A percentile compares a stretch with the other conserved stretches of the same genome.
These are phyloP conservation scores for Takifugu flavidus DNA, from an alignment of 2,113 vertebrate genomes.

Conservation along the genomic window DNA sequence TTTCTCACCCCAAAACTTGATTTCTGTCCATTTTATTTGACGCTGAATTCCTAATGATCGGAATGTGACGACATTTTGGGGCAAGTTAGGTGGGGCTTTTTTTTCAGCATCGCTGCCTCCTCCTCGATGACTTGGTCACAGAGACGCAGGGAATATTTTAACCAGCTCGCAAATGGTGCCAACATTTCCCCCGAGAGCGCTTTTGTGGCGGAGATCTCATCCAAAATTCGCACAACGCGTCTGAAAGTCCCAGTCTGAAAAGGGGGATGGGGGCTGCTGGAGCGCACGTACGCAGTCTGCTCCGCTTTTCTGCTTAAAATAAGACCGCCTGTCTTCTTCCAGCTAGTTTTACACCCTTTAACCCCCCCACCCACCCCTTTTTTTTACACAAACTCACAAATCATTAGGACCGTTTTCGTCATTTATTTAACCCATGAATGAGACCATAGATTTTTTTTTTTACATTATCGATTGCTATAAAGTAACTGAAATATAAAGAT, in stretches of 20 bases:
- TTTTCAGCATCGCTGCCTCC: conserved; percentile 12
- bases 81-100: conserved; percentile 32
- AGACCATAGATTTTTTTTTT: not conserved
- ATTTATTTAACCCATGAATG: not conserved
- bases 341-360: not conserved
- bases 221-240: conserved; percentile 24
- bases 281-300: conserved; percentile 63
- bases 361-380: not conserved
- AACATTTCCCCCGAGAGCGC: not conserved
- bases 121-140: not conserved
- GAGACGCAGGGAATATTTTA: no score
- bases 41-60: conserved; percentile 1
- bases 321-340: conserved; percentile 18
- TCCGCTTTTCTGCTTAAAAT: conserved; percentile 36
- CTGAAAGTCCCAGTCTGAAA: conserved; percentile 24
- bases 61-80: conserved; percentile 23
- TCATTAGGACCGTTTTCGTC: no score
- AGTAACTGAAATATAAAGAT: not conserved
- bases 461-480: not conserved
- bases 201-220: conserved; percentile 10
- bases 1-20: conserved; percentile 7
- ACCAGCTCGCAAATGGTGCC: no score
- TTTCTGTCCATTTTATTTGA: not conserved
- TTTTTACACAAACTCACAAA: not conserved
- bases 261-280: conserved; percentile 37